Base-by-base conservation (phyloP, 2,113 vertebrate genomes). In the Eira barbara region DNA sequence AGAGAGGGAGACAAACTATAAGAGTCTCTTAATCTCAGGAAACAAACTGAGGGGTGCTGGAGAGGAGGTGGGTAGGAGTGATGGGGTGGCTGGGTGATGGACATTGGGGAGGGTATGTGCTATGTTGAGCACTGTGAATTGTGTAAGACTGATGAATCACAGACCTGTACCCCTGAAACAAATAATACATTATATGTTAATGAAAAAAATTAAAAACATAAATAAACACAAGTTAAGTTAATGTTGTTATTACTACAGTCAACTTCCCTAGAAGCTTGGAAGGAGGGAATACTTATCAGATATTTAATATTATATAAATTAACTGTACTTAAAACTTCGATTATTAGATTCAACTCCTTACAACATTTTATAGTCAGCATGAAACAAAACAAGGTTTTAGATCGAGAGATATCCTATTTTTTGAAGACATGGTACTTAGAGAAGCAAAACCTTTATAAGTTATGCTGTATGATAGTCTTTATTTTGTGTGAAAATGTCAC, bases 301-400 rank as follows among this genome's bases (percentile, higher is more conserved):
- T 34, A 78, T 65, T 96, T 97, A 25, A 90, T 84, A 79, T 47
- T 71, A 59, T 29, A 57, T 42, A 80, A 36, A 83, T 88, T 79
- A 81, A n/a, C 45, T 87, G 11, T 91, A 36, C 21, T 74, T 87
- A 61, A 74, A 97, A 81, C 18, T 34, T 90, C 79, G 25, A 7
- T 78, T 73, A n/a, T 87, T 90, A 92, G 9, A 39, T 3, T 52
- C 31, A 59, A 61, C 83, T 83, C 21, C n/a, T 80, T 74, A 88
- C 76, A 57, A 81, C 4, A 59, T 52, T 93, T 80, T 82, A 45
- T 88, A 10, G 6, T 67, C 27, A 78, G 21, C 8, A 9, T 74
- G 31, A 69, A 93, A 47, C 55, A 80, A 92, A 89, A 95, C n/a
- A 81, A 57, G 27, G 5, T 55, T 95, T 92, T 79, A 93, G 49